Evolutionary conservation across 1,140 invertebrate genomes (phyloP).

Genomic region (Idris sp.): DNA sequence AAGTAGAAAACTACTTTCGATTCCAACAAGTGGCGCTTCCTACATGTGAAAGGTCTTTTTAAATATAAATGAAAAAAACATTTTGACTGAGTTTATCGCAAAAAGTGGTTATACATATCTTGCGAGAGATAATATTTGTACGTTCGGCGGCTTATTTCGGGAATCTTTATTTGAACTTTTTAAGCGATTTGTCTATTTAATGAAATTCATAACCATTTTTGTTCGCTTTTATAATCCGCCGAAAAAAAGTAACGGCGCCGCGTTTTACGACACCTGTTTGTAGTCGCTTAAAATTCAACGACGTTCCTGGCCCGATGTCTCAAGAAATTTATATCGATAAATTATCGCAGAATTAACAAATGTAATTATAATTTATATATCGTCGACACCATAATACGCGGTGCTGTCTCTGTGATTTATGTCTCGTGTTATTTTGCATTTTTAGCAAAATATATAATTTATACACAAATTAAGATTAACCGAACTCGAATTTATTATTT

Average conservation of each 20-base stretch:
- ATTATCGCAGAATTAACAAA: conserved; percentile 67
- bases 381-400: conserved; percentile 43
- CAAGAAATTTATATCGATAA: conserved; percentile 64
- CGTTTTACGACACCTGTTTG: conserved; percentile 62
- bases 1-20: conserved; percentile 26
- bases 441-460: conserved; percentile 40
- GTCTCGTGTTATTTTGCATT: conserved; percentile 34
- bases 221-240: conserved; percentile 57
- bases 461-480: conserved; percentile 37
- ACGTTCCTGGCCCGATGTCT: conserved; percentile 53
- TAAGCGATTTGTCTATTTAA: conserved; percentile 60
- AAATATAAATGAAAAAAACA: no score
- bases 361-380: conserved; percentile 68
- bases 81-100: no score
- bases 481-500: conserved; percentile 2
- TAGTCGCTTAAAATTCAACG: conserved; percentile 66
- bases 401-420: conserved; percentile 37
- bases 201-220: conserved; percentile 61
- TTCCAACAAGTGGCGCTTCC: conserved; percentile 47
- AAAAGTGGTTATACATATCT: no score
- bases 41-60: conserved; percentile 8
- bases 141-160: conserved; percentile 17
- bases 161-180: conserved; percentile 55
- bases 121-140: background rate
- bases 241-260: conserved; percentile 60